Evolutionary conservation across 2,113 vertebrate genomes (phyloP).

Genomic region (Spermophilus dauricus): DNA sequence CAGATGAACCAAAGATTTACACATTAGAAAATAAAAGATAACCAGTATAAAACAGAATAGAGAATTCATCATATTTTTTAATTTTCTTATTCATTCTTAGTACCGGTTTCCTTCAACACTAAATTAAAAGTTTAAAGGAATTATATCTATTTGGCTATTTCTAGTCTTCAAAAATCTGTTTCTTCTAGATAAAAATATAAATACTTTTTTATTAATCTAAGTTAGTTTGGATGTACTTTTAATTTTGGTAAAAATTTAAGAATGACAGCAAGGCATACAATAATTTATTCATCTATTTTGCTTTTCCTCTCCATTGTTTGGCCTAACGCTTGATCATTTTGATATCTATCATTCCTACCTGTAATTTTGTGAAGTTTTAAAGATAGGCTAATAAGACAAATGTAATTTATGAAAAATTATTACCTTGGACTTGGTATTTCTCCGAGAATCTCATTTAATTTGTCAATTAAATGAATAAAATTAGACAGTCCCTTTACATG

Average conservation of each 20-base stretch:
- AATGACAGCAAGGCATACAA: neutral
- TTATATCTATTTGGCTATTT: neutral
- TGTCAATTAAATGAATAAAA: constrained; percentile 94
- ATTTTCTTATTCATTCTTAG: constrained; percentile 26
- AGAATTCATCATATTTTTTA: constrained; percentile 20
- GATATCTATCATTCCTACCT: neutral
- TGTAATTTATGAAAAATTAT: constrained; percentile 55
- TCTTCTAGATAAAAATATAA: neutral
- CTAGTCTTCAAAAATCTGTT: constrained; percentile 5
- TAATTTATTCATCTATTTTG: constrained; percentile 30
- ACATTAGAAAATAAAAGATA: neutral
- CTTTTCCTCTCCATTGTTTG: neutral
- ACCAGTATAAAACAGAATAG: neutral
- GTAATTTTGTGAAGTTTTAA: constrained; percentile 39
- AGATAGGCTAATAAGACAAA: constrained; percentile 46
- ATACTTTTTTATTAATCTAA: neutral
- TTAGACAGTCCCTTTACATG: constrained; percentile 94
- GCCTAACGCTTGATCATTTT: neutral
- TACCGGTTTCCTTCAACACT: neutral
- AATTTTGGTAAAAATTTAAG: neutral
- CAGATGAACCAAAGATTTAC: constrained; percentile 50
- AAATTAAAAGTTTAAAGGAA: constrained; percentile 33
- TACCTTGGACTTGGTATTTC: constrained; percentile 95
- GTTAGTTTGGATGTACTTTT: neutral
- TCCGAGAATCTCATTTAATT: constrained; percentile 95